Conservation (phyloP, 1,140 invertebrate genomes). For the Scylla paramamosain region DNA sequence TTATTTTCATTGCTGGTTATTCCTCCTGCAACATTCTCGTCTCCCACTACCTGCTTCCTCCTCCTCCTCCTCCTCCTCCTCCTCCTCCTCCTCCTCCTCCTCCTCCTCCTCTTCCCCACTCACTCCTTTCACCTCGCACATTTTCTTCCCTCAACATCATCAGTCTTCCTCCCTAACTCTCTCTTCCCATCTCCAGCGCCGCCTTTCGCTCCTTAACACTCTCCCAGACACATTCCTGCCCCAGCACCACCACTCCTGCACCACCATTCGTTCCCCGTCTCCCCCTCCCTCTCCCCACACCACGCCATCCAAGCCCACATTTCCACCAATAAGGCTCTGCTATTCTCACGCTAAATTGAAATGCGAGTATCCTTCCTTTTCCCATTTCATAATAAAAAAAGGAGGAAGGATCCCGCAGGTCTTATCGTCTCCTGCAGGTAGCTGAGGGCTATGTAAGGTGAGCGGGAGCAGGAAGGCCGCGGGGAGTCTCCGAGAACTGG, state of each 20-base stretch:
- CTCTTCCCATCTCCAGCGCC: not conserved
- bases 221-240: not conserved
- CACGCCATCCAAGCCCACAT: too few species aligned
- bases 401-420: too few species aligned
- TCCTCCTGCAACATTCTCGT: not conserved
- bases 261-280: not conserved
- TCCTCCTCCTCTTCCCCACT: not conserved
- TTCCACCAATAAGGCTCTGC: too few species aligned
- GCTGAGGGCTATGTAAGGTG: too few species aligned
- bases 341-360: too few species aligned
- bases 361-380: too few species aligned
- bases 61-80: not conserved
- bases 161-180: not conserved
- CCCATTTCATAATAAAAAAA: too few species aligned
- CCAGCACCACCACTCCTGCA: not conserved
- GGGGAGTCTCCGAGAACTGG: too few species aligned
- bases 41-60: not conserved
- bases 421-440: too few species aligned
- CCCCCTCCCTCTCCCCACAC: not conserved
- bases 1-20: not conserved
- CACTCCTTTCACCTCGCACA: not conserved
- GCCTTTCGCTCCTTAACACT: not conserved
- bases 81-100: not conserved
- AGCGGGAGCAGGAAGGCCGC: too few species aligned
- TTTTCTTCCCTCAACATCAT: not conserved